Conservation (phyloP, 1,140 invertebrate genomes). For the Nixonia krombeini region DNA sequence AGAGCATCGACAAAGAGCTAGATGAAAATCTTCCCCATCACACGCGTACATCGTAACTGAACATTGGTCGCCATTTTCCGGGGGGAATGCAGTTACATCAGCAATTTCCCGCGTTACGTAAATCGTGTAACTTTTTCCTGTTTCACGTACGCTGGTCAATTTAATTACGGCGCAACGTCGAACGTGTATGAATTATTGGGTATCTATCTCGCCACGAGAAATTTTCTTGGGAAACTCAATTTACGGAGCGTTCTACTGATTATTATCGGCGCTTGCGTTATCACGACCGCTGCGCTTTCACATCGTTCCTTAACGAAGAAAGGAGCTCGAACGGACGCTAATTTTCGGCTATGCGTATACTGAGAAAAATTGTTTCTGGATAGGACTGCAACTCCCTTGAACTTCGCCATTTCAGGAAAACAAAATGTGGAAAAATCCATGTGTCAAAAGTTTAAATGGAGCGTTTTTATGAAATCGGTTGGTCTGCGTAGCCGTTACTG, state of each 20-base stretch:
- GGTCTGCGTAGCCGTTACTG: not conserved
- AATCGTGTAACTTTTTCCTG: no score
- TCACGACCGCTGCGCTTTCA: constrained; percentile 5
- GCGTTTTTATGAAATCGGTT: not conserved
- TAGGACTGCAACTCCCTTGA: constrained; percentile 1
- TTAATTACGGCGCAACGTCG: no score
- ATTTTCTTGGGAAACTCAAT: constrained; percentile 4
- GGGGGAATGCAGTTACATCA: no score
- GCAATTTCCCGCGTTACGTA: no score
- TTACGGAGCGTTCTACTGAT: not conserved
- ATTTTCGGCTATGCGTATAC: constrained; percentile 14
- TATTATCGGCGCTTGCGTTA: constrained; percentile 2
- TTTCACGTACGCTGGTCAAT: no score
- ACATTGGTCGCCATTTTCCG: no score
- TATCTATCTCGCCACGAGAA: not conserved
- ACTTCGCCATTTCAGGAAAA: constrained; percentile 9
- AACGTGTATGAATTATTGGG: not conserved
- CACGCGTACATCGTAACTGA: no score
- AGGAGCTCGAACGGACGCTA: constrained; percentile 4
- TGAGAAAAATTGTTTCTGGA: constrained; percentile 11
- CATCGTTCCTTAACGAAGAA: constrained; percentile 4
- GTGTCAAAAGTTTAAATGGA: constrained; percentile 11
- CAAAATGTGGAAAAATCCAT: constrained; percentile 9
- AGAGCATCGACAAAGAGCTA: no score
- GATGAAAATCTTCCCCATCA: no score